A percentile compares a stretch with the other conserved stretches of the same genome.
phyloP scores from a whole-genome alignment of 1,140 invertebrate genomes.

The Campoletis sonorensis region DNA sequence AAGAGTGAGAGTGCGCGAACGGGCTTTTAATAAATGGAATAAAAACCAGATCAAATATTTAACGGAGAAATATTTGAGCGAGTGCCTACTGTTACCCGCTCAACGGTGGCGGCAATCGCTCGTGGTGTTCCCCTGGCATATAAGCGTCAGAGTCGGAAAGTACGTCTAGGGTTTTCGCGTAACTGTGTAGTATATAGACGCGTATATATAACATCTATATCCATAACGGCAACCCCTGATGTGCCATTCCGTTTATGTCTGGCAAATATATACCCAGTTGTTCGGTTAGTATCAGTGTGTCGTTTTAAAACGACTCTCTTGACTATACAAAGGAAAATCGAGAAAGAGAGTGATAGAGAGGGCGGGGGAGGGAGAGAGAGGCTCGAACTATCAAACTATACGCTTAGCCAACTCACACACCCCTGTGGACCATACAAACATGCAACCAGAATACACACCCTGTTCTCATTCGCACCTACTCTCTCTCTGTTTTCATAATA shows the following conservation, averaged over 20 bases:
- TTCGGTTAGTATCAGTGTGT: conserved; percentile 62
- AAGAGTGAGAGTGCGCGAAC: conserved; percentile 46
- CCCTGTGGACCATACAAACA: conserved; percentile 30
- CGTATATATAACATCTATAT: conserved; percentile 55
- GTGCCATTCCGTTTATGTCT: conserved; percentile 66
- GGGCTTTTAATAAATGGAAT: conserved; percentile 71
- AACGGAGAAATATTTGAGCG: conserved; percentile 71
- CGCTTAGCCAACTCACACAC: conserved; percentile 41
- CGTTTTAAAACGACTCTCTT: conserved; percentile 63
- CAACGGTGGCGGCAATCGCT: conserved; percentile 21
- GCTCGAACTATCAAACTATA: not conserved
- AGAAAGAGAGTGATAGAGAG: not conserved
- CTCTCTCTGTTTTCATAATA: not conserved
- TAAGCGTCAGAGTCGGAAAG: conserved; percentile 27
- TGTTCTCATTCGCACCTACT: no score
- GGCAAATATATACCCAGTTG: conserved; percentile 68
- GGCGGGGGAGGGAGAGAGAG: not conserved
- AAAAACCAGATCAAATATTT: conserved; percentile 72
- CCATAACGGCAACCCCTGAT: conserved; percentile 58
- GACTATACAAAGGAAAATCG: not conserved
- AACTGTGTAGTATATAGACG: not conserved
- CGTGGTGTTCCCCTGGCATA: conserved; percentile 15
- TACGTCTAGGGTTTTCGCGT: conserved; percentile 30
- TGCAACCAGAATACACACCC: no score
- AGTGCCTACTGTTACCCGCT: conserved; percentile 65